Percentiles rank a stretch among this genome's conserved stretches.
Evolutionary conservation across 2,888 invertebrate genomes (phyloP).

Genomic region (Pseudoips prasinana): DNA sequence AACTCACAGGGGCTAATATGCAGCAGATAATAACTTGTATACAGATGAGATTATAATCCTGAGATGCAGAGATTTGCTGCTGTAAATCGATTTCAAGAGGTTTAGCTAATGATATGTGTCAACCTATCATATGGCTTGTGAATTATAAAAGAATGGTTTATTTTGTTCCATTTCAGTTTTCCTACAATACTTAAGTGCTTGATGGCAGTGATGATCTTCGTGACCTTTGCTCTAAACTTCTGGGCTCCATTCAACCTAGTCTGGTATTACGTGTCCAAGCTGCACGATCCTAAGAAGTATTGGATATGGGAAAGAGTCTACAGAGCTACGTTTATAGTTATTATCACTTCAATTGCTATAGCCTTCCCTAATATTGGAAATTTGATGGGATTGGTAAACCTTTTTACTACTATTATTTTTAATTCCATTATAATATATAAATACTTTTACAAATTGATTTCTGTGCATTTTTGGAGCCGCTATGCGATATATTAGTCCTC

Average conservation of each 20-base stretch:
- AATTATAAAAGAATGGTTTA: no score
- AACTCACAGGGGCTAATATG: no score
- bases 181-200: conserved; percentile 63
- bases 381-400: conserved; percentile 68
- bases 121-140: no score
- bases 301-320: conserved; percentile 72
- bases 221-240: conserved; percentile 70
- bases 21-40: no score
- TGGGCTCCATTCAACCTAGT: conserved; percentile 75
- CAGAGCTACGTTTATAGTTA: conserved; percentile 49
- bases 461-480: no score
- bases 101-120: no score
- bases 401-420: neutral
- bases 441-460: no score
- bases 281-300: conserved; percentile 50
- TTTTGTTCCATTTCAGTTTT: conserved; percentile 58
- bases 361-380: conserved; percentile 72
- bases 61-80: no score
- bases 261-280: conserved; percentile 64
- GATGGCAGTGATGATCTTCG: conserved; percentile 73
- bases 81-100: no score
- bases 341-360: conserved; percentile 60
- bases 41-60: no score
- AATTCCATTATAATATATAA: no score
- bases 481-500: conserved; percentile 1